These are phyloP conservation scores for Illadopsis cleaveri DNA, from an alignment of 2,113 vertebrate genomes.

Conservation along the genomic window DNA sequence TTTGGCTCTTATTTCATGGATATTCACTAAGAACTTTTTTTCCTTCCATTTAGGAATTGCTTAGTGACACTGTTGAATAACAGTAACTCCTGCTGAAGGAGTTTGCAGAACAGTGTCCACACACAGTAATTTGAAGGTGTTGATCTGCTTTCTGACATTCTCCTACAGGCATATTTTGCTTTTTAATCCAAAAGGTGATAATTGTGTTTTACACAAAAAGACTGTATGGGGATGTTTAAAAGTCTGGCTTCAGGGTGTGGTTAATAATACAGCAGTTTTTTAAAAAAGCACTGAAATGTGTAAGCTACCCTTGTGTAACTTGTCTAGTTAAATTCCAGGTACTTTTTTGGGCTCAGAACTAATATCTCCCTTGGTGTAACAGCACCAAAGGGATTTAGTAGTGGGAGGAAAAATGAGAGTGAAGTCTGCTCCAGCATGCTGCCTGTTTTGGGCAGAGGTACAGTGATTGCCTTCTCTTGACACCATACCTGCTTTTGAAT, in stretches of 20 bases:
- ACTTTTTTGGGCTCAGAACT: not conserved
- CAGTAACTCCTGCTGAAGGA: not conserved
- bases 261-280: not conserved
- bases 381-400: not conserved
- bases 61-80: not conserved
- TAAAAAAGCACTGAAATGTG: not conserved
- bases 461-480: not conserved
- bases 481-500: not conserved
- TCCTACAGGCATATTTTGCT: not conserved
- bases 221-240: not conserved
- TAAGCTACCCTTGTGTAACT: not conserved
- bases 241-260: not conserved
- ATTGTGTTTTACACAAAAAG: not conserved
- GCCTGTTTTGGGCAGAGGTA: not conserved
- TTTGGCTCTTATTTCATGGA: not conserved
- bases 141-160: not conserved
- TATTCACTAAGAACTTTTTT: not conserved
- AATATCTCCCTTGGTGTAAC: not conserved
- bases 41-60: not conserved
- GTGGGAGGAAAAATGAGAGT: not conserved
- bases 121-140: not conserved
- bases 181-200: not conserved
- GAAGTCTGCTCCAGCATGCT: not conserved
- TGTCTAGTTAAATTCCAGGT: not conserved
- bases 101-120: not conserved